phyloP scores from a whole-genome alignment of 2,797 vertebrate genomes.

The Crocodylus rhombifer region DNA sequence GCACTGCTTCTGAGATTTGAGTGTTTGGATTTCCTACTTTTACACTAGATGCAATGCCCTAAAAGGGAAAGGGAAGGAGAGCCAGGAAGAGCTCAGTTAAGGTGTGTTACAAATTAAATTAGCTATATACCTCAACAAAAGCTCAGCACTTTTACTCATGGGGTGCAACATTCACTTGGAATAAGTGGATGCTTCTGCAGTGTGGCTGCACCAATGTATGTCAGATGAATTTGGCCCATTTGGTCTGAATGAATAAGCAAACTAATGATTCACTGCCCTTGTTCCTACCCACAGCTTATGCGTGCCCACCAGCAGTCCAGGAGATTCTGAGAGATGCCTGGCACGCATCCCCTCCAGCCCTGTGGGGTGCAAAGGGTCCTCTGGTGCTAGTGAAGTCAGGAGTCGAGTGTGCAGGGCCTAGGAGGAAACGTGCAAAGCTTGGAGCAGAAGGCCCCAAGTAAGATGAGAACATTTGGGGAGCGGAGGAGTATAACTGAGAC shows the following conservation, averaged over 20 bases:
- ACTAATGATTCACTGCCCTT: rapidly evolving
- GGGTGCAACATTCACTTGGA: rapidly evolving
- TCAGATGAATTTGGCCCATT: neutral
- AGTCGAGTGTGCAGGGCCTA: rapidly evolving
- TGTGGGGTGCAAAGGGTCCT: rapidly evolving
- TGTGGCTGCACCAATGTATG: rapidly evolving
- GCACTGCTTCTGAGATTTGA: neutral
- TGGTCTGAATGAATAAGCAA: too few relatives aligned
- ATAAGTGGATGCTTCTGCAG: rapidly evolving
- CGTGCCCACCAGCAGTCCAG: rapidly evolving
- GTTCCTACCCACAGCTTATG: rapidly evolving
- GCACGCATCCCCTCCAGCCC: neutral
- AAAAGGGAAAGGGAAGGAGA: neutral
- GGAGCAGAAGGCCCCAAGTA: rapidly evolving
- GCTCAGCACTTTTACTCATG: constrained; percentile 43
- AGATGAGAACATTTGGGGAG: rapidly evolving
- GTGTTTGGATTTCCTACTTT: rapidly evolving
- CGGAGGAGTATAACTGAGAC: rapidly evolving
- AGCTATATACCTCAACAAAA: constrained; percentile 64
- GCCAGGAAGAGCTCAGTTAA: neutral
- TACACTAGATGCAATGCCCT: neutral
- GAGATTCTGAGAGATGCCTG: neutral
- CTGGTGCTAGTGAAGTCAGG: rapidly evolving
- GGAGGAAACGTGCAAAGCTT: rapidly evolving
- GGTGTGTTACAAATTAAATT: neutral